Evolutionary conservation across 2,797 vertebrate species (phyloP), one percentile per base, ranked within the genome.

Genomic region (Babyrousa celebensis): DNA sequence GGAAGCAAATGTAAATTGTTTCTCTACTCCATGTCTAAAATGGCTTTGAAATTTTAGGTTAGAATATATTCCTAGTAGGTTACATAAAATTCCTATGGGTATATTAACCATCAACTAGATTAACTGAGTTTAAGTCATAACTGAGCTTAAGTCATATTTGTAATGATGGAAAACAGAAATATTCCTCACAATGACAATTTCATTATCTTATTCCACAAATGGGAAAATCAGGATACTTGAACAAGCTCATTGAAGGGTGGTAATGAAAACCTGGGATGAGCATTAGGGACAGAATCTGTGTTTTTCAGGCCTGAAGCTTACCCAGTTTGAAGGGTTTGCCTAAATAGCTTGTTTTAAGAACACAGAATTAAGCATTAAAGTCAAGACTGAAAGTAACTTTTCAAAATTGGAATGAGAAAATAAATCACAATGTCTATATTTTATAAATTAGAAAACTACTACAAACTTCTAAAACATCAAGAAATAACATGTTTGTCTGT

Each of bases 11-110:
- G 15, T 86, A 96, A 94, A 95, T 84, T 63, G 43, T 92, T 93
- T 85, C 65, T 95, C 29, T 91, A 58, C 48, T 79, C 32, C 27
- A 27, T 85, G 15, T 15, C 36, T 62, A 89, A 86, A 3, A 91
- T 5, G 17, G 29, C 65, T 93, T 84, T 75, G 71, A 94, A 40
- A 89, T 93, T 96, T 93, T 89, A 96, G 52, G 94, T 96, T 93
- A 91, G 54, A 89, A 75, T 68, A 77, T 80, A 89, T 93, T 92
- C 85, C 83, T 93, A 36, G n/a, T 71, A 65, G 70, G 20, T 62
- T 88, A 86, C 9, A 70, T 70, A 88, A 88, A 80, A 80, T 92
- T 94, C 74, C 75, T 85, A 5, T 67, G 78, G 32, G 83, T 68
- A 68, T 62, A 54, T 92, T 85, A 86, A 16, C 52, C 67, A 94